Evolutionary conservation across 2,113 vertebrate genomes (phyloP).

Genomic region (Bombycilla garrulus): DNA sequence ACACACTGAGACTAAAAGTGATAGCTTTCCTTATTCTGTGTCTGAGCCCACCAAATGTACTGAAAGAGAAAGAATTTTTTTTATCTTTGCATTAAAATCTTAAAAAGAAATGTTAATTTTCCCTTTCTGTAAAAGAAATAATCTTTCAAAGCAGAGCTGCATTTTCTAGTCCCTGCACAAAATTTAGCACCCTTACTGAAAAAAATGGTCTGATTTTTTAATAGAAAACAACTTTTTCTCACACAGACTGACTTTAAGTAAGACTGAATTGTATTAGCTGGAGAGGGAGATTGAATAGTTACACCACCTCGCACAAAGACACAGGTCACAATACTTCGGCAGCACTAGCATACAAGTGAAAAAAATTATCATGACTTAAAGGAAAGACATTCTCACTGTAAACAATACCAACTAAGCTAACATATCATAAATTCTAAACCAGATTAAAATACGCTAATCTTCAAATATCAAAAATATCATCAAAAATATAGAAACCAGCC

Average conservation of each 20-base stretch:
- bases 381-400: neutral
- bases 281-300: accelerated
- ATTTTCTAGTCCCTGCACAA: neutral
- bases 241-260: neutral
- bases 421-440: neutral
- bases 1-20: neutral
- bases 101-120: neutral
- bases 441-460: neutral
- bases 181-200: neutral
- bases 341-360: neutral
- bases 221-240: neutral
- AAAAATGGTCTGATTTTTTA: neutral
- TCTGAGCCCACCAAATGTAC: neutral
- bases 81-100: neutral
- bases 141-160: neutral
- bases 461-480: neutral
- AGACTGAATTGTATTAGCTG: neutral
- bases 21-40: neutral
- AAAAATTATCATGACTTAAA: neutral
- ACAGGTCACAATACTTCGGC: accelerated
- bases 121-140: neutral
- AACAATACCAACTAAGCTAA: neutral
- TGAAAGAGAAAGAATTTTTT: neutral
- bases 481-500: neutral
- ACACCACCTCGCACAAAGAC: neutral